Evolutionary conservation across 2,113 vertebrate genomes (phyloP), one percentile per base, ranked within the genome.

Genomic region (Plectropomus leopardus): DNA sequence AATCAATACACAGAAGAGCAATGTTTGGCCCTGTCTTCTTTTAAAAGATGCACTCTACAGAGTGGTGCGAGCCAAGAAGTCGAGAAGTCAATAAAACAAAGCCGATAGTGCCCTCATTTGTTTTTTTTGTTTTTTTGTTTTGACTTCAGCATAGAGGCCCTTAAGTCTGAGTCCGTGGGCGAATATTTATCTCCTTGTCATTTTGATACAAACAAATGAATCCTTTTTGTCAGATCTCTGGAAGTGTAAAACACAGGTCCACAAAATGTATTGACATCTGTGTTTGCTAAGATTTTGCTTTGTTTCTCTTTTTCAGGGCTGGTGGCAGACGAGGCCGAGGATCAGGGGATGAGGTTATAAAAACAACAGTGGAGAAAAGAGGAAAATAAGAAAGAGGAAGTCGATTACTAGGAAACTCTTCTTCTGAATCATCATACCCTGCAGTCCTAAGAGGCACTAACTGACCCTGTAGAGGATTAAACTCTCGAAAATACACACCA

Each of bases 331-430:
- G 63, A 69, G 63, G 65, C 81, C 78, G 81, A 89, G 57, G 79
- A 70, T 58, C 83, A 86, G 84, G 76, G 63, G 86, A 95, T 92
- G 90, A 93, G 80, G 89, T 81, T 93, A 84, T 94, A 93, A 92
- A 89, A 90, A 91, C 82, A 54, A 87, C 85, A 82, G 30, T 45
- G 21, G 60, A 63, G 54, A 76, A 82, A 72, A 30, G 59, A 66
- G 67, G 10, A 28, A 23, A 83, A 68, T 65, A 83, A 69, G 67
- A 32, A 30, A 69, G 32, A 70, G 42, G 86, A 86, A 85, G 76
- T 55, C 50, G 16, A 70, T 66, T 61, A 42, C 60, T 82, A 34
- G 50, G 64, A 76, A 81, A 77, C 63, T 60, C 40, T 61, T 60
- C 16, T 76, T 76, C 80, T 73, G 36, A 68, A 19, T 74, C 55